Percentiles rank a stretch among this genome's conserved stretches.
Conservation (phyloP, 2,113 vertebrate genomes). For the Macrotus californicus region DNA sequence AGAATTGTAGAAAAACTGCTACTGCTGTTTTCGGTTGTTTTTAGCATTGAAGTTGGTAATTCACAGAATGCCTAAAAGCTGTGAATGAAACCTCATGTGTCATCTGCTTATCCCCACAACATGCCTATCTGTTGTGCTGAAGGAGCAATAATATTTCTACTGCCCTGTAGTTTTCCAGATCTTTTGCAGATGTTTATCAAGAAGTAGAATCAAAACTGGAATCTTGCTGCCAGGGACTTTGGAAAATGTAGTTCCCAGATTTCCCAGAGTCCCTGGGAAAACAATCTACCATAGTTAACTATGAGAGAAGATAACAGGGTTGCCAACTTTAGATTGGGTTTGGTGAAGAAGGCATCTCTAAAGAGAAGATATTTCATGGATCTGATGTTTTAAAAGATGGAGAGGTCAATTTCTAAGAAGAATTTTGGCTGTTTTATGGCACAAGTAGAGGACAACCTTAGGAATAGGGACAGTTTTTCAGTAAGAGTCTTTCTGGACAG, state of each 20-base stretch:
- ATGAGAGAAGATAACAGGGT: background rate
- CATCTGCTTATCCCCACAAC: background rate
- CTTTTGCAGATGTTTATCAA: background rate
- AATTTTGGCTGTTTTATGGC: background rate
- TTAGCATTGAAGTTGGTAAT: background rate
- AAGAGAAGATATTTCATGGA: background rate
- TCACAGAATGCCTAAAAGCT: background rate
- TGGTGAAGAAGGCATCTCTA: background rate
- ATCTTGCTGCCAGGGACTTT: background rate
- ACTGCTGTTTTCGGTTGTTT: background rate
- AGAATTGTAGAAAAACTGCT: background rate
- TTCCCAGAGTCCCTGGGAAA: background rate
- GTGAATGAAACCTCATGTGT: background rate
- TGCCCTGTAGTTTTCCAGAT: background rate
- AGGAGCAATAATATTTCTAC: background rate
- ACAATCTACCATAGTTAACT: background rate
- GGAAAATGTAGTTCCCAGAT: background rate
- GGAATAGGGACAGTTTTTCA: background rate
- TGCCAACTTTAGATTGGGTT: background rate
- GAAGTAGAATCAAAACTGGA: background rate
- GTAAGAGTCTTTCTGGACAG: background rate
- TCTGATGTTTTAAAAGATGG: background rate
- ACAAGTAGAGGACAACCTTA: background rate
- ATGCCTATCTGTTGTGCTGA: background rate
- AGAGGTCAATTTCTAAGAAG: background rate